phyloP scores from a whole-genome alignment of 2,797 vertebrate species.

The Enteromius mattozi region DNA sequence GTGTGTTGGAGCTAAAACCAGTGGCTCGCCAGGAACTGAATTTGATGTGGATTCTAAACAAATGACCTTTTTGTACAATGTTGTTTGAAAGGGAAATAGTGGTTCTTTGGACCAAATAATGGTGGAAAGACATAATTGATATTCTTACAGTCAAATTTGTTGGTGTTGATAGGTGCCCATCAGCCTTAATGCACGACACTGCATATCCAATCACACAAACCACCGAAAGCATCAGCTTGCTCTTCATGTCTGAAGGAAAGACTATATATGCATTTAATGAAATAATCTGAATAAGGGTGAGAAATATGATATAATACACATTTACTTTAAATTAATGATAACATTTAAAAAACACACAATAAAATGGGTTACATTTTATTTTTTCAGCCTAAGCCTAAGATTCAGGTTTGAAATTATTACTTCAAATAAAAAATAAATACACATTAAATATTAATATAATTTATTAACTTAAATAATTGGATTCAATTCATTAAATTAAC shows the following conservation, averaged over 20 bases:
- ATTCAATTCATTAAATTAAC: too few species aligned
- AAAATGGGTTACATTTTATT: neutral
- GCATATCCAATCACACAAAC: neutral
- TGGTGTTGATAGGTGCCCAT: neutral
- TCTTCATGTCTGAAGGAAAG: conserved; percentile 12
- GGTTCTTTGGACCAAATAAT: neutral
- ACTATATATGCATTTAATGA: neutral
- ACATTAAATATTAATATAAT: too few species aligned
- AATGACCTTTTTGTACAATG: neutral
- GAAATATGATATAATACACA: neutral
- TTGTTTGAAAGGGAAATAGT: neutral
- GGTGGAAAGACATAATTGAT: neutral
- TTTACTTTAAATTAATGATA: neutral
- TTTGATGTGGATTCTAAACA: neutral
- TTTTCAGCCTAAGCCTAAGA: too few species aligned
- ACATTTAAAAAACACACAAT: neutral
- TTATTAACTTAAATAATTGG: too few species aligned
- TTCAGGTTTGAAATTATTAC: too few species aligned
- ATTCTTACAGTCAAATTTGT: conserved; percentile 1
- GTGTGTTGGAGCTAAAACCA: neutral
- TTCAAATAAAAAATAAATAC: too few species aligned
- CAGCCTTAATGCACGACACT: neutral
- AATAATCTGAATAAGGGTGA: neutral
- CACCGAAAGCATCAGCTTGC: conserved; percentile 4
- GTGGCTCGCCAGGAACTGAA: neutral